Evolutionary conservation across 2,797 vertebrate genomes (phyloP), one percentile per base, ranked within the genome.

Genomic region (Lepus townsendii): DNA sequence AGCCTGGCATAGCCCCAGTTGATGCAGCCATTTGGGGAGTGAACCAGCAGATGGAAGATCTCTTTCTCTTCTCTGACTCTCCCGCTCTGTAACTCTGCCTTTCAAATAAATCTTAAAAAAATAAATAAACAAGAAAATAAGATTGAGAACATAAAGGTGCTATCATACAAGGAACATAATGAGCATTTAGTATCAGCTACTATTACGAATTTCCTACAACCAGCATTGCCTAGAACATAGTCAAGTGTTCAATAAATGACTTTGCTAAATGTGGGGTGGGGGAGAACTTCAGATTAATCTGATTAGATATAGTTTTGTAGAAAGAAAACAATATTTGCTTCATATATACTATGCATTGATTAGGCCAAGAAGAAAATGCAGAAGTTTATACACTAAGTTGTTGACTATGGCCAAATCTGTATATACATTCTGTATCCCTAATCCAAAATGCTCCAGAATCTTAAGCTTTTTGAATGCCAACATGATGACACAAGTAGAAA

Each of bases 341-440:
- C 30, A 66, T 32, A 47, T 42, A 42, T 62, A n/a, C 9, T 60
- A 86, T 63, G 38, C 13, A 83, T n/a, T 90, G 13, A 79, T n/a
- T 47, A 91, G 42, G 16, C 54, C 47, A 54, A 75, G 54, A 95
- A 91, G 62, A 75, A 76, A 90, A 94, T 52, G 22, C 66, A 62
- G 84, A 76, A 35, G 30, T 12, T 72, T 57, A 89, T 30, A 60
- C 14, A 63, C 6, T 50, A 76, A 80, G 19, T 83, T 52, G 16
- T 27, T 91, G 38, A 78, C 10, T 65, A 5, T 47, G 60, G 66
- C 88, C 27, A 63, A 60, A 80, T 79, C 60, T 65, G 27, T 76
- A 24, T 38, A n/a, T 47, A 47, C 42, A 47, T 47, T 47, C 7
- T 47, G 42, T 47, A 47, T 47, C 42, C 42, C 42, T 47, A 9